Conservation (phyloP, 2,113 vertebrate species). For the Suricata suricatta region DNA sequence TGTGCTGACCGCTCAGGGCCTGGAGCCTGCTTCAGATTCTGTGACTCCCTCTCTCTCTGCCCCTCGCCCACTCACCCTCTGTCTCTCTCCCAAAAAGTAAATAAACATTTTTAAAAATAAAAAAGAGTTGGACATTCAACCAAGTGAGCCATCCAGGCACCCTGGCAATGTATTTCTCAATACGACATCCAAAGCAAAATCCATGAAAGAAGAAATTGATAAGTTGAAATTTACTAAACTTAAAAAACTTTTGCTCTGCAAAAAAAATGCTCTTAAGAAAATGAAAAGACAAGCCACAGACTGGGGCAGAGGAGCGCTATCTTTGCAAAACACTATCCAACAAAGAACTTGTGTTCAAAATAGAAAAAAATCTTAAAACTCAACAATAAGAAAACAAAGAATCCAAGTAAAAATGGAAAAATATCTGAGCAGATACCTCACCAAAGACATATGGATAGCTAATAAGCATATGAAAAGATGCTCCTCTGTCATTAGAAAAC, state of each 20-base stretch:
- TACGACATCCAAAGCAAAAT: neutral
- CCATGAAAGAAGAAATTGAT: neutral
- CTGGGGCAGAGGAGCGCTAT: neutral
- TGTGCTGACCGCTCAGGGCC: no score
- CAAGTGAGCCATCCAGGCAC: no score
- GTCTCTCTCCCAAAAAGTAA: no score
- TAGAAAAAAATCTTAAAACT: neutral
- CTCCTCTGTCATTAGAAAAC: neutral
- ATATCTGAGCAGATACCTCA: neutral
- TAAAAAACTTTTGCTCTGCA: neutral
- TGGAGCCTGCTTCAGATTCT: no score
- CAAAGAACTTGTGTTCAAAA: neutral
- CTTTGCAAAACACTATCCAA: neutral
- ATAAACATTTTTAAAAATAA: no score
- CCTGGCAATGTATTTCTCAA: neutral
- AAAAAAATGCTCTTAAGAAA: neutral
- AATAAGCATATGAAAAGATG: neutral
- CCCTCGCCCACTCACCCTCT: no score
- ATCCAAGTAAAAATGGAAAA: neutral
- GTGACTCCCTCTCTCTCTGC: no score
- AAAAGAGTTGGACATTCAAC: no score
- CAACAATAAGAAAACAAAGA: neutral
- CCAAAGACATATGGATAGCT: neutral
- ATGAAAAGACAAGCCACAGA: neutral
- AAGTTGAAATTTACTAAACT: neutral